Percentiles rank a stretch among this genome's conserved stretches.
Conservation (phyloP, 53 echinoderm and acorn worm species). For the Hippasteria phrygiana region DNA sequence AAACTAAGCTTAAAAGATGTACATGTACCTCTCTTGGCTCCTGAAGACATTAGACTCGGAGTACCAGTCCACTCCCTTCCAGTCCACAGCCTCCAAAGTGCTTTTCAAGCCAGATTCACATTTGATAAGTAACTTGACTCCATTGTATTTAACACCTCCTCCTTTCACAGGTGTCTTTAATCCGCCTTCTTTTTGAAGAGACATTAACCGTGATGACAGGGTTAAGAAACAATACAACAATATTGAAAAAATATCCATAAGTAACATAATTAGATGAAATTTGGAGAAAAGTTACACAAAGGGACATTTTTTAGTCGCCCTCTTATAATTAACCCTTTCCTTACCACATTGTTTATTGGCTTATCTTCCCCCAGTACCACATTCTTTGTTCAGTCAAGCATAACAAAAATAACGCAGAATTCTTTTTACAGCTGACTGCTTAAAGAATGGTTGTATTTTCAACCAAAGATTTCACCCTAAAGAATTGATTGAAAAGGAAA, state of each 20-base stretch:
- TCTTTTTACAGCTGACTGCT: too few relatives aligned
- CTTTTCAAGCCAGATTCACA: constrained; percentile 58
- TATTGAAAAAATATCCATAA: neutral
- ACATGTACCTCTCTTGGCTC: constrained; percentile 82
- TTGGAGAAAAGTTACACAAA: too few relatives aligned
- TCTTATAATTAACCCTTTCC: too few relatives aligned
- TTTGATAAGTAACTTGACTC: constrained; percentile 71
- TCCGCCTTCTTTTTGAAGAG: constrained; percentile 41
- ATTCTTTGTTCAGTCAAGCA: too few relatives aligned
- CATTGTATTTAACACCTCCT: constrained; percentile 54
- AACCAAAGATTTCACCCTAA: too few relatives aligned
- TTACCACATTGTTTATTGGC: too few relatives aligned
- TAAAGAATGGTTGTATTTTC: too few relatives aligned
- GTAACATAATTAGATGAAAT: neutral
- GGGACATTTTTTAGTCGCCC: too few relatives aligned
- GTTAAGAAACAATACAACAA: constrained; percentile 19
- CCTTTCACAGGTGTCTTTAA: constrained; percentile 4
- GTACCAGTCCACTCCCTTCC: constrained; percentile 78
- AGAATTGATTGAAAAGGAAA: too few relatives aligned
- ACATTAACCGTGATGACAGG: constrained; percentile 1
- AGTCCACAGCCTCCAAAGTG: constrained; percentile 58
- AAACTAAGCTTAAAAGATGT: neutral
- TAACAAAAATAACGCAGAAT: too few relatives aligned
- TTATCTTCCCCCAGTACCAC: too few relatives aligned
- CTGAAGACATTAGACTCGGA: constrained; percentile 84